These are phyloP conservation scores for Carcina quercana DNA, from an alignment of 2,888 invertebrate genomes.

Conservation along the genomic window DNA sequence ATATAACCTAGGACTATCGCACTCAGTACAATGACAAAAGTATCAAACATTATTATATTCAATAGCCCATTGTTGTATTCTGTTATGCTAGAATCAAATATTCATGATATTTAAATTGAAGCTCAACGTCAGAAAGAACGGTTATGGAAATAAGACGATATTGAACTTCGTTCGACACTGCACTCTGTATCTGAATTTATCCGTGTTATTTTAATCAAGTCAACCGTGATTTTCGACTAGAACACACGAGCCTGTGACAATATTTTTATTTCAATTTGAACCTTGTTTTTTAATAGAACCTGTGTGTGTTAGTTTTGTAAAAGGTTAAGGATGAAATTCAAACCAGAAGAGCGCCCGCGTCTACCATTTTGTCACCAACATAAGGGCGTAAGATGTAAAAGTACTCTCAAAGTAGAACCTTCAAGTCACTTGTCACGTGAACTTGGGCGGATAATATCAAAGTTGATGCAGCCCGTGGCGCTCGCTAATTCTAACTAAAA, in stretches of 20 bases:
- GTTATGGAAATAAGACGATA: constrained; percentile 36
- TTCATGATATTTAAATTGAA: constrained; percentile 40
- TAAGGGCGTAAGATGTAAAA: too few species aligned
- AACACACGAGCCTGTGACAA: too few species aligned
- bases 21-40: too few species aligned
- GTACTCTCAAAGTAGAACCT: too few species aligned
- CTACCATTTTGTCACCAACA: too few species aligned
- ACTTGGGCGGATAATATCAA: too few species aligned
- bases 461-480: too few species aligned
- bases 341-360: too few species aligned
- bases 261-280: too few species aligned
- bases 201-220: not conserved
- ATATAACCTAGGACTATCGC: not conserved
- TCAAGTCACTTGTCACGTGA: too few species aligned
- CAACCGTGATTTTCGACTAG: too few species aligned
- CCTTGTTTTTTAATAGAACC: not conserved
- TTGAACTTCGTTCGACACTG: constrained; percentile 26
- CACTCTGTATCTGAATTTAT: constrained; percentile 1
- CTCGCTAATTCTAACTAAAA: too few species aligned
- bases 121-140: constrained; percentile 38
- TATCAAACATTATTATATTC: not conserved
- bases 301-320: not conserved
- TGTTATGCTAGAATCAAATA: constrained; percentile 18
- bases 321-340: not conserved
- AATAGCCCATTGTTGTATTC: constrained; percentile 2